A percentile compares a stretch with the other conserved stretches of the same genome.
Evolutionary conservation across 2,797 vertebrate genomes (phyloP).

Genomic region (Alectoris magna): DNA sequence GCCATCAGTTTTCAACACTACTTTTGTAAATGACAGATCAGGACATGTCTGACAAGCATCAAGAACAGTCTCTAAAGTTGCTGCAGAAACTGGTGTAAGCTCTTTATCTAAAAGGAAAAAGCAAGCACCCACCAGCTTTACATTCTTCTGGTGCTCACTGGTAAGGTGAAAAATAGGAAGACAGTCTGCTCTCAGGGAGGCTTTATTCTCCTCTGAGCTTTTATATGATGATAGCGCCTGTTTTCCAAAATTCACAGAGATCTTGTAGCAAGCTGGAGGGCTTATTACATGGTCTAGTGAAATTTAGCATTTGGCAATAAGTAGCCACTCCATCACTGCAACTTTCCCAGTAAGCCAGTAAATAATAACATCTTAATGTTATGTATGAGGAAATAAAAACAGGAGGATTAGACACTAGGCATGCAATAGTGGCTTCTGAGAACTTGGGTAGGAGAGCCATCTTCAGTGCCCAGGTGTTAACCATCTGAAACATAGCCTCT

Average conservation of each 20-base stretch:
- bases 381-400: neutral
- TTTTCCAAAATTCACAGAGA: neutral
- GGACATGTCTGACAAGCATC: neutral
- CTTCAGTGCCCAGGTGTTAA: neutral
- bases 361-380: neutral
- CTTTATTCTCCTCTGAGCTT: neutral
- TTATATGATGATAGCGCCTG: neutral
- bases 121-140: neutral
- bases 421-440: neutral
- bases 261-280: neutral
- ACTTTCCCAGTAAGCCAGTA: neutral
- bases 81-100: neutral
- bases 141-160: neutral
- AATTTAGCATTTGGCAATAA: neutral
- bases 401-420: neutral
- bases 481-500: neutral
- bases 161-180: constrained; percentile 33
- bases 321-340: neutral
- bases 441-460: neutral
- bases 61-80: neutral
- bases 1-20: neutral
- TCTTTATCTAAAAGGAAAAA: constrained; percentile 1
- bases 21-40: neutral
- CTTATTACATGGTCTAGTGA: neutral
- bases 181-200: neutral